Percentiles rank a stretch among this genome's conserved stretches.
These are phyloP conservation scores for Aurelia coerulea DNA, from an alignment of 30 jellyfish, hydroid and myxozoan genomes.

Conservation along the genomic window DNA sequence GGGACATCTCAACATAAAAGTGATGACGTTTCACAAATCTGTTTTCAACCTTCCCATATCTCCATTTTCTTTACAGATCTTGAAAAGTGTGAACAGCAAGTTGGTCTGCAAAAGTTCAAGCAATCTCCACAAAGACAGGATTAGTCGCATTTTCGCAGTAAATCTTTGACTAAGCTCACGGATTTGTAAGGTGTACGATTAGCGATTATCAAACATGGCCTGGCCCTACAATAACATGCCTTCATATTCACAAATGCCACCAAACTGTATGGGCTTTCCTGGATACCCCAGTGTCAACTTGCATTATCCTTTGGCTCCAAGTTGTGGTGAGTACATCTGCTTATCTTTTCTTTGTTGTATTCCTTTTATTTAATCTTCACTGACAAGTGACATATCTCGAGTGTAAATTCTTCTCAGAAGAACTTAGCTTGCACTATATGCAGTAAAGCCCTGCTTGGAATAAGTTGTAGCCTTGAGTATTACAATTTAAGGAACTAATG, in stretches of 20 bases:
- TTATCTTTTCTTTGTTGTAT: too few species aligned
- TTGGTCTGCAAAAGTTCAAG: slow-evolving; percentile 66
- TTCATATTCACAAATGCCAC: slow-evolving; percentile 96
- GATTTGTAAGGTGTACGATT: slow-evolving; percentile 50
- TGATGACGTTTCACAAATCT: slow-evolving; percentile 46
- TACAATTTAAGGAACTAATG: too few species aligned
- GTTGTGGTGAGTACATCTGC: slow-evolving; percentile 84
- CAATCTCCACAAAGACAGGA: slow-evolving; percentile 67
- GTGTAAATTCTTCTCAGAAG: too few species aligned
- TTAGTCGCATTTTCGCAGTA: slow-evolving; percentile 75
- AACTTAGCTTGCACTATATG: too few species aligned
- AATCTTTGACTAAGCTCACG: slow-evolving; percentile 68
- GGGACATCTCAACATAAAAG: slow-evolving; percentile 41
- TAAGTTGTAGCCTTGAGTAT: too few species aligned
- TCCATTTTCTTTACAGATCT: slow-evolving; percentile 47
- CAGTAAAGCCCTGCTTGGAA: too few species aligned
- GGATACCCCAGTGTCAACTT: slow-evolving; percentile 97
- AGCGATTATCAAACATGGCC: slow-evolving; percentile 67
- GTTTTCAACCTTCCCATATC: slow-evolving; percentile 25
- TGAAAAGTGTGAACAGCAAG: slow-evolving; percentile 68
- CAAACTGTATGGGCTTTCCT: slow-evolving; percentile 94
- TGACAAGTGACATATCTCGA: too few species aligned
- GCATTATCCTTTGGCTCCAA: slow-evolving; percentile 97
- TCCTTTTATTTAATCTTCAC: too few species aligned
- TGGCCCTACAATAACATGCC: slow-evolving; percentile 99